These are phyloP conservation scores for Onychorhynchus coronatus DNA, from an alignment of 2,113 vertebrate species.

Conservation along the genomic window DNA sequence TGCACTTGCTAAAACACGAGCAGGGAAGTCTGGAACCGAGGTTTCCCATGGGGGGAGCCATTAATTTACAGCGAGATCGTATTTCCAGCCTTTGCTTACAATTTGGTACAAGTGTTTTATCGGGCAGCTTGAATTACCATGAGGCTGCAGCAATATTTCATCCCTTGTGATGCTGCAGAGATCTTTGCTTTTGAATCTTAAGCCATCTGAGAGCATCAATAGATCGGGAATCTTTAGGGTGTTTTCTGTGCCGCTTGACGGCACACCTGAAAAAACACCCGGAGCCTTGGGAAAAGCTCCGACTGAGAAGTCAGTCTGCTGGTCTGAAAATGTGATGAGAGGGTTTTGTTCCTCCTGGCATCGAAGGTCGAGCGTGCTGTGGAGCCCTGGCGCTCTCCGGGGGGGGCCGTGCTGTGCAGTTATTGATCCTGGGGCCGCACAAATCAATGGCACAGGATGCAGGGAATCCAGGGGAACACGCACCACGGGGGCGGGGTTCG, in stretches of 20 bases:
- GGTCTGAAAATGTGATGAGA: not conserved
- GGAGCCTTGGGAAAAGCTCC: not conserved
- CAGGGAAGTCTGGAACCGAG: not conserved
- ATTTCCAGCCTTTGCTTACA: not conserved
- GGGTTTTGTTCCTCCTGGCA: not conserved
- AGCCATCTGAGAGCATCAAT: not conserved
- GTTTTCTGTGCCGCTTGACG: not conserved
- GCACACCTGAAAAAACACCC: not conserved
- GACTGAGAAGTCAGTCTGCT: not conserved
- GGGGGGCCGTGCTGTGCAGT: not conserved
- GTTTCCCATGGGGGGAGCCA: not conserved
- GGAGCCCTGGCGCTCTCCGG: not conserved
- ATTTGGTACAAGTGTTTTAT: not conserved
- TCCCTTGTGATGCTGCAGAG: not conserved
- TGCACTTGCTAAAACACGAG: not conserved
- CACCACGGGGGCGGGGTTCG: not conserved
- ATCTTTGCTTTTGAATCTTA: not conserved
- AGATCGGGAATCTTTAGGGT: not conserved
- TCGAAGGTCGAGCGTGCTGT: not conserved
- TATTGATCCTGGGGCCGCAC: conserved; percentile 4
- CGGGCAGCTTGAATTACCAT: not conserved
- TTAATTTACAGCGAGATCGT: not conserved
- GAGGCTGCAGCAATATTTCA: not conserved
- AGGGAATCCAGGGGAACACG: not conserved
- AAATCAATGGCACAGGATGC: conserved; percentile 27